phyloP scores from a whole-genome alignment of 2,797 vertebrate genomes.

The Streptopelia turtur region DNA sequence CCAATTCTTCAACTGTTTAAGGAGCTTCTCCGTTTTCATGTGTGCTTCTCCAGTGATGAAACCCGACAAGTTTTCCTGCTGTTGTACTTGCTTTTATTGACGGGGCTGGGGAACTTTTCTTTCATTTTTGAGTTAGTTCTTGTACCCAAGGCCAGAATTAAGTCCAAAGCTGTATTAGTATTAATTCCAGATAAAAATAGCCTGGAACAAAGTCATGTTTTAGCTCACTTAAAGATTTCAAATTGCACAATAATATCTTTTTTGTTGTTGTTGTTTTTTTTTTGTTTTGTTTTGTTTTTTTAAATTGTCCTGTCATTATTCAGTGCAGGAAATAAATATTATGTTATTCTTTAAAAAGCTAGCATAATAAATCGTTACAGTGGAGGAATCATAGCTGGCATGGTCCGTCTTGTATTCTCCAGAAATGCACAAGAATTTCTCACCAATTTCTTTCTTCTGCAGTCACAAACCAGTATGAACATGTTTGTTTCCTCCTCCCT shows the following conservation, averaged over 20 bases:
- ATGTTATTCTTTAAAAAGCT: background rate
- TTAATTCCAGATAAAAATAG: background rate
- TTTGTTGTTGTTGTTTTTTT: too few species aligned
- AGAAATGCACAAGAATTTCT: background rate
- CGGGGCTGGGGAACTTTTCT: background rate
- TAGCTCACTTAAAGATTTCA: background rate
- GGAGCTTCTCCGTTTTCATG: background rate
- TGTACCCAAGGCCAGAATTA: background rate
- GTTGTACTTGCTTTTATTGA: background rate
- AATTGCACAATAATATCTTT: background rate
- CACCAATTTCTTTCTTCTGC: background rate
- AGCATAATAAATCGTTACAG: background rate
- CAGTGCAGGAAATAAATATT: background rate
- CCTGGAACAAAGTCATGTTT: background rate
- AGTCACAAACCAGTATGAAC: background rate
- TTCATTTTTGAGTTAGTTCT: background rate
- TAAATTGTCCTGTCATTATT: background rate
- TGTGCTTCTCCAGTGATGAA: background rate
- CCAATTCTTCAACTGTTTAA: background rate
- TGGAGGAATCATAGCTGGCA: background rate
- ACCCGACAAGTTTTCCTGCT: background rate
- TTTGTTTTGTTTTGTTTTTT: too few species aligned
- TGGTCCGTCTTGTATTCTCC: background rate
- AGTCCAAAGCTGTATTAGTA: background rate
- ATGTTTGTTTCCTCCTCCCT: background rate